Base-by-base conservation (phyloP, 2,797 vertebrate genomes). In the Cyclopterus lumpus region DNA sequence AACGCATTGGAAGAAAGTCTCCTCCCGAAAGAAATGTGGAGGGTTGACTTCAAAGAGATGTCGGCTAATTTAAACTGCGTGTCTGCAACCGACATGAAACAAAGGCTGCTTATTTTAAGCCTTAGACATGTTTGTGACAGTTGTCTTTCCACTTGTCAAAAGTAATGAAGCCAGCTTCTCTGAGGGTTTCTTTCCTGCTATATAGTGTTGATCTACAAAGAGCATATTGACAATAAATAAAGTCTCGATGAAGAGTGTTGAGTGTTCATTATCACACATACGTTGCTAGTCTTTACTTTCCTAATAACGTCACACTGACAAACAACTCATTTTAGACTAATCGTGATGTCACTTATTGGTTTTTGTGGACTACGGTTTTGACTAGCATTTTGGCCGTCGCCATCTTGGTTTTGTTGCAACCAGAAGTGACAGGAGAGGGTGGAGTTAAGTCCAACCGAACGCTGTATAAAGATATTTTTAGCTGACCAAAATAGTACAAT, bases 1-100 rank as follows among this genome's bases (percentile, higher is more conserved):
- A 62, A 72, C 5, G 7, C 60, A 67, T 72, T 74, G 72, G 40
- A 40, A 58, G 71, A 71, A 40, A 59, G 64, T 6, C 48, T 70
- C 44, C 55, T 51, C 26, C 24, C 18, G 49, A 70, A 55, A 58
- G 22, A 85, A 81, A 81, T 38, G 66, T 68, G 73, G 9, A 66
- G 11, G 74, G 58, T n/a, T 26, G 70, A 78, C 80, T 88, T 89
- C 76, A 88, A 72, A 88, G 73, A 53, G n/a, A 54, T 36, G 74
- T 76, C 20, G 1, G 28, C 65, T 83, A 44, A 85, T 81, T 89
- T 80, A 73, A 80, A 73, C 61, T 20, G 58, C 54, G 46, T 59
- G 73, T 77, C 78, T 44, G 38, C 36, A 38, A 55, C 70, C 67
- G 67, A 66, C 46, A 14, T 5, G 10, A 80, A 77, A 88, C 75